Base-by-base conservation (phyloP, 37 sponge, comb jelly and placozoan species). In the Beroe forskalii region DNA sequence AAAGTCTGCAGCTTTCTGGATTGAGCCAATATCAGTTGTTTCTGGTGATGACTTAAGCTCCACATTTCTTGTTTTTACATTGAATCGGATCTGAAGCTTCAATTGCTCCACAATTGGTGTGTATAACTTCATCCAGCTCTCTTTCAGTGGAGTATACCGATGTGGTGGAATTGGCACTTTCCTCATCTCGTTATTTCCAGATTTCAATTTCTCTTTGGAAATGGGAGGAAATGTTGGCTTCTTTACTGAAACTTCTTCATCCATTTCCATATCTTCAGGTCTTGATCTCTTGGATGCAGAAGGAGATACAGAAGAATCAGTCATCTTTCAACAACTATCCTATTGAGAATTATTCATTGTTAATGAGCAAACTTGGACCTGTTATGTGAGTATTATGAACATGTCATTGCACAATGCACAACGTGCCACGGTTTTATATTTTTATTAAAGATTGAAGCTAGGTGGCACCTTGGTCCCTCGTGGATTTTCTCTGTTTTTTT, bases 61-160 rank as follows among this genome's bases (percentile, higher is more conserved):
- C 0, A 99, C 97, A 90, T 91, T 92, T 62, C 91, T 96, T 20
- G 91, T 96, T 62, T 94, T 95, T 25, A 96, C 86, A 75, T 99
- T 99, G 39, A 99, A 91, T 90, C 99, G 61, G 62, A 99, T 94
- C 60, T 99, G 95, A 0, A 99, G 93, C 83, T 99, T 95, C 62
- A 99, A 91, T 62, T 99, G 97, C 41, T 99, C 97, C 0, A 96
- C 99, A 32, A 96, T 89, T 19, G 99, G 97, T 8, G 97, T 97
- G 92, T 96, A 99, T 43, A 99, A 94, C 91, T 99, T 96, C 99
- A 99, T 96, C 99, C 99, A 99, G 93, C 92, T 93, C 83, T 99
- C 97, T 91, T 96, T 99, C 62, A 99, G 97, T 0, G 99, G 99
- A 37, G 95, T 93, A 72, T 93, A 96, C 19, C 86, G 27, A 24